These are phyloP conservation scores for Rhea americana DNA, from an alignment of 2,113 vertebrate species.

Conservation along the genomic window DNA sequence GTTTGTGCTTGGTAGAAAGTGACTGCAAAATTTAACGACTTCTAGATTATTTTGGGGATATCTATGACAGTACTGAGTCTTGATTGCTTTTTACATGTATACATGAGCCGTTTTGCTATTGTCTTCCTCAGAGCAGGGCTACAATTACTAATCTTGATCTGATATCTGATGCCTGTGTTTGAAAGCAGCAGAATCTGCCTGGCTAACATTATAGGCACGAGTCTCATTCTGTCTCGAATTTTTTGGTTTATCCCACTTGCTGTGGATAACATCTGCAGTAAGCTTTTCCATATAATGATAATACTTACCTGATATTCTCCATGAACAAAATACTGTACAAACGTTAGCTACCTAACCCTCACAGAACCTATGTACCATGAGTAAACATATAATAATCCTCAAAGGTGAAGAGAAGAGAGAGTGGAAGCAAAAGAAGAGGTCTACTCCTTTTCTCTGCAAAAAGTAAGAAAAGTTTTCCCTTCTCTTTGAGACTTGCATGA, in stretches of 20 bases:
- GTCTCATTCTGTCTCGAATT: conserved; percentile 8
- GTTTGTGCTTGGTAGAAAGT: conserved; percentile 32
- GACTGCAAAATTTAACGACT: conserved; percentile 13
- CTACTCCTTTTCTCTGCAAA: not conserved
- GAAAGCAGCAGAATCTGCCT: conserved; percentile 26
- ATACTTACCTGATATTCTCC: not conserved
- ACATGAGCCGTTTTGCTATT: not conserved
- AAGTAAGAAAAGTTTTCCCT: not conserved
- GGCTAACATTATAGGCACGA: conserved; percentile 1
- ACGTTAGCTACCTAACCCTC: not conserved
- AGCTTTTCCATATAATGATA: not conserved
- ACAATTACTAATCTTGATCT: conserved; percentile 29
- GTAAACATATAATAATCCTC: not conserved
- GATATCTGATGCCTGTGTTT: conserved; percentile 33
- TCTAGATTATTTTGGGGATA: conserved; percentile 12
- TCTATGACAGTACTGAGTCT: not conserved
- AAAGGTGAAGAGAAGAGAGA: not conserved
- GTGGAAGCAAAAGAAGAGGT: not conserved
- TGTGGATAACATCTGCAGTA: not conserved
- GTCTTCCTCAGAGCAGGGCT: not conserved
- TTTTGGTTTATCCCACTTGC: not conserved
- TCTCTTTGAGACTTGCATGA: not conserved
- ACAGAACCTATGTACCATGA: not conserved
- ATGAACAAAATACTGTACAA: not conserved
- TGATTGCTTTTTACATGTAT: not conserved